These are phyloP conservation scores for Tenrec ecaudatus DNA, from an alignment of 2,113 vertebrate genomes.

Conservation along the genomic window DNA sequence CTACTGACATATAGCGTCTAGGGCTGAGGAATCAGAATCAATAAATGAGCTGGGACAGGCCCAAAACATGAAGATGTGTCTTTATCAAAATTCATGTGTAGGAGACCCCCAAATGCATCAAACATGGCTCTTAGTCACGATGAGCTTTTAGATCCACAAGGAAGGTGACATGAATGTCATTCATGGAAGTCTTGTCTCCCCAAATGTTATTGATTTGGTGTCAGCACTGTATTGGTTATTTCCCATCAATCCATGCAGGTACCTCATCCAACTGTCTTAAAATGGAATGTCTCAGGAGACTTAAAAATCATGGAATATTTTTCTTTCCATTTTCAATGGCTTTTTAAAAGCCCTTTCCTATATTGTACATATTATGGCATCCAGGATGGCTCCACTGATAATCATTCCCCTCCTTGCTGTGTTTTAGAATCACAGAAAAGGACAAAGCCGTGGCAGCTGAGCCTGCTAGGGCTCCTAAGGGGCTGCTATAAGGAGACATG, in stretches of 20 bases:
- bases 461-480: neutral
- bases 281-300: neutral
- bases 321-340: neutral
- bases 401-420: neutral
- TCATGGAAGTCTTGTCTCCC: neutral
- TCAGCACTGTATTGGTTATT: neutral
- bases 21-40: neutral
- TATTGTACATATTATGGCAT: neutral
- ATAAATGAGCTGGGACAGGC: neutral
- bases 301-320: too few relatives aligned
- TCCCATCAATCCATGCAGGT: neutral
- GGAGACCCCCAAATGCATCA: conserved; percentile 4
- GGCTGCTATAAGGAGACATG: neutral
- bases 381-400: neutral
- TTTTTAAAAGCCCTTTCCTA: too few relatives aligned
- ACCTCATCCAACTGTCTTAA: neutral
- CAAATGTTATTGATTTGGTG: neutral
- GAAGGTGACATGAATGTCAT: neutral
- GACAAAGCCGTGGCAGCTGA: neutral
- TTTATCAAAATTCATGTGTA: neutral
- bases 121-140: neutral
- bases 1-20: neutral
- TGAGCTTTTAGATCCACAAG: conserved; percentile 1
- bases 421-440: conserved; percentile 47
- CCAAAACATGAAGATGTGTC: neutral